phyloP scores from a whole-genome alignment of 2,113 vertebrate genomes.

The Stercorarius parasiticus region DNA sequence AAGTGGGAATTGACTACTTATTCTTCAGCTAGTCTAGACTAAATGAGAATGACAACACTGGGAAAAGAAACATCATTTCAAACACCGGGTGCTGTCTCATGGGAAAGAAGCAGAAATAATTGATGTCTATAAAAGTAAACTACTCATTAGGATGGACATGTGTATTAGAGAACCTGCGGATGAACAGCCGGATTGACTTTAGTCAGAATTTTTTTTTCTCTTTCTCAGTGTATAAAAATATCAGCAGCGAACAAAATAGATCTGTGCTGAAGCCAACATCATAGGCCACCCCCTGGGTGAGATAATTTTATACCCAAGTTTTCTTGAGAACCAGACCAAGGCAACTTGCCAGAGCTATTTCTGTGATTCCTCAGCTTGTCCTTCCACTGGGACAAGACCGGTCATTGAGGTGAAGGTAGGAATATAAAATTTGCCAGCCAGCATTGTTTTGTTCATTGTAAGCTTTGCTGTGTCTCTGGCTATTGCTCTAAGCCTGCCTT shows the following conservation, averaged over 20 bases:
- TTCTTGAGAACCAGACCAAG: neutral
- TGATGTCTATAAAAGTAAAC: neutral
- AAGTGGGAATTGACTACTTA: conserved; percentile 20
- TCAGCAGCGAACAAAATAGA: neutral
- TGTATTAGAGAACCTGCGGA: neutral
- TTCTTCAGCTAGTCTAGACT: neutral
- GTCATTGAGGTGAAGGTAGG: neutral
- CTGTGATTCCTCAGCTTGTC: neutral
- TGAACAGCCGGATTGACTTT: neutral
- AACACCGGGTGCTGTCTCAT: neutral
- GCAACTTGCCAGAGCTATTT: neutral
- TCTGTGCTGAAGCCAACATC: neutral
- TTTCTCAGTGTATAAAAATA: neutral
- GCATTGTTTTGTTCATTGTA: neutral
- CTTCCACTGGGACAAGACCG: neutral
- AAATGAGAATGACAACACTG: conserved; percentile 23
- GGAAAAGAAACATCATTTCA: conserved; percentile 32
- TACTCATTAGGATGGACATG: neutral
- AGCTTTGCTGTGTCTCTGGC: neutral
- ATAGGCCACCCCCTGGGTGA: neutral
- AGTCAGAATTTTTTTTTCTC: neutral
- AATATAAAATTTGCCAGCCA: neutral
- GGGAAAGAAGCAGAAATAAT: conserved; percentile 21
- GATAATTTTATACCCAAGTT: neutral
- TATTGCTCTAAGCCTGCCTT: neutral